Base-by-base conservation (phyloP, 2,888 invertebrate species). In the Xanthorhoe spadicearia region DNA sequence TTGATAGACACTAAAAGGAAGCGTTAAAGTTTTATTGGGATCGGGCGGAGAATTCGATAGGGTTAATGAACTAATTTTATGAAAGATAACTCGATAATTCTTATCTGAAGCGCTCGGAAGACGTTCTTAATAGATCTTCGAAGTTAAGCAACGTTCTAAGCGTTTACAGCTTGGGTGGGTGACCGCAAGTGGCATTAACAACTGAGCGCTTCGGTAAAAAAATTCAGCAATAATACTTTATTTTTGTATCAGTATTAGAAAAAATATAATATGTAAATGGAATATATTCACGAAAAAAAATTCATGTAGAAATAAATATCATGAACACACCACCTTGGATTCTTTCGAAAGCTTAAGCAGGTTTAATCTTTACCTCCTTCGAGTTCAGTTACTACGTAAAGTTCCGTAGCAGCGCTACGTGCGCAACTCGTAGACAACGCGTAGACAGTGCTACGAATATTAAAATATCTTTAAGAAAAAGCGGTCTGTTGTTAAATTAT, bases 401-500 rank as follows among this genome's bases (percentile, higher is more conserved):
- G 38, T 43, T 43, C 13, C 48, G 48, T 48, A 48, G 46, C 46
- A 46, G 48, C 15, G 48, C 48, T 48, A 48, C 48, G 48, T 48
- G 15, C 13, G 38, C 38, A 43, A 43, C 7, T 3, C 48, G 48
- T 48, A 48, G 48, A 43, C 38, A 3, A 17, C 6, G 15, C 48
- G 48, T 48, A 48, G 48, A 48, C 48, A 15, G 48, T 17, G 48
- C 48, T 48, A 48, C 48, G 48, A 48, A 48, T 17, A 17, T 48
- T 48, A 48, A 48, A 48, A 15, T n/a, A 13, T 5, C 48, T 48
- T 17, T 1, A 48, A 17, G 15, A 46, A 48, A 48, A 15, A 7
- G 7, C 13, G 13, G 38, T 13, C 38, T 43, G 13, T 10, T 10
- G 13, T 43, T 13, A 43, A 13, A 13, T 13, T 10, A 38, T 38